These are phyloP conservation scores for Enhydra lutris DNA, from an alignment of 2,113 vertebrate genomes.

Conservation along the genomic window DNA sequence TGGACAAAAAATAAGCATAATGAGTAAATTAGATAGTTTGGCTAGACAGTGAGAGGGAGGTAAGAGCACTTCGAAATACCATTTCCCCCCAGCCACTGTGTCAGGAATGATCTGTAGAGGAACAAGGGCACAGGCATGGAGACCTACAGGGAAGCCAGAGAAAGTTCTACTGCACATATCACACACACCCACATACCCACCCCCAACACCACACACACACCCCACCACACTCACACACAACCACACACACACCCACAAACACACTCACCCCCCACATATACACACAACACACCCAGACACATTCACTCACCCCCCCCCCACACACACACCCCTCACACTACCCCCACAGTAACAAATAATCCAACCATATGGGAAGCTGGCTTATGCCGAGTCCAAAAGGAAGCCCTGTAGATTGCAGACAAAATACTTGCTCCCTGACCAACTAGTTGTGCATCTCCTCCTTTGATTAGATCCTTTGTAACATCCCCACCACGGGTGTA, in stretches of 20 bases:
- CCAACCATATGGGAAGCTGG: neutral
- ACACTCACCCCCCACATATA: neutral
- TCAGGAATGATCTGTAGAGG: neutral
- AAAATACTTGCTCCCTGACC: neutral
- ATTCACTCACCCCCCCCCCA: too few relatives aligned
- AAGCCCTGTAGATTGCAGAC: neutral
- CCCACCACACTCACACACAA: too few relatives aligned
- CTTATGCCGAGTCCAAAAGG: neutral
- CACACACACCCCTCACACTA: accelerated
- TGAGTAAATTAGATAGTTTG: neutral
- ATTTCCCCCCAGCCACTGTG: neutral
- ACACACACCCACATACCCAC: too few relatives aligned
- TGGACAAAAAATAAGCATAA: neutral
- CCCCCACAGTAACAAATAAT: neutral
- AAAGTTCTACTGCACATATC: too few relatives aligned
- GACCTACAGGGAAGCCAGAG: neutral
- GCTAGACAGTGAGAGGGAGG: neutral
- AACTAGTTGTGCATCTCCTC: neutral
- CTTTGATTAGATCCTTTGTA: neutral
- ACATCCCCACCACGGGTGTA: neutral
- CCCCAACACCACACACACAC: neutral
- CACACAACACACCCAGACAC: too few relatives aligned
- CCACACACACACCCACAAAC: neutral
- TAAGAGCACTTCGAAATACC: neutral
- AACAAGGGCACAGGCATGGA: neutral